Conservation (phyloP, 2,113 vertebrate genomes). For the Oceanodroma tethys region DNA sequence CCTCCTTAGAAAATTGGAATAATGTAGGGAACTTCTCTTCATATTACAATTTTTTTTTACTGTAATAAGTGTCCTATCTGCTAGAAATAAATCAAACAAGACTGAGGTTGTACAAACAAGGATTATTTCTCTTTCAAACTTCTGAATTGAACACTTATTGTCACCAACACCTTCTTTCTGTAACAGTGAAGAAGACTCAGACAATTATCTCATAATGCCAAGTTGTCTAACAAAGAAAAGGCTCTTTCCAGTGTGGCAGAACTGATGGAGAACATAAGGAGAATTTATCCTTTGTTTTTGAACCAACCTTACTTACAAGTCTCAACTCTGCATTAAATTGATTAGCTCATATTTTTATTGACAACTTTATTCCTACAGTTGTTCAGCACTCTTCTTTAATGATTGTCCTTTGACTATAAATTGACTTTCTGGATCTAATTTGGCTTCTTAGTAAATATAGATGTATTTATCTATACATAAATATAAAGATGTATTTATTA, state of each 20-base stretch:
- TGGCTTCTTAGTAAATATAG: background rate
- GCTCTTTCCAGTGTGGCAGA: background rate
- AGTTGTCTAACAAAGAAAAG: background rate
- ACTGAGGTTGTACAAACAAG: background rate
- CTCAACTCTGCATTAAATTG: background rate
- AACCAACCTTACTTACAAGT: background rate
- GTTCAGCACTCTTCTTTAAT: background rate
- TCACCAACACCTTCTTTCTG: background rate
- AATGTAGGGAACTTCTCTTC: background rate
- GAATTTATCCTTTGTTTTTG: background rate
- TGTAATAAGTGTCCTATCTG: background rate
- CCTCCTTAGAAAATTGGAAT: background rate
- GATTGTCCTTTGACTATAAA: background rate
- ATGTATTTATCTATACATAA: background rate
- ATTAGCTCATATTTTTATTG: background rate
- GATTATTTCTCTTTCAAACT: background rate
- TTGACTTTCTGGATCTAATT: background rate
- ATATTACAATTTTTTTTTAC: background rate
- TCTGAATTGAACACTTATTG: background rate
- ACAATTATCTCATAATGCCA: background rate
- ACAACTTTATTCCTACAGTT: background rate
- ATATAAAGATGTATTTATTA: background rate
- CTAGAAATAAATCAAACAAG: background rate
- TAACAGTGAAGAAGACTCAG: background rate
- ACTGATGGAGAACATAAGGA: background rate